Evolutionary conservation across 2,113 vertebrate genomes (phyloP).

Genomic region (Sclerurus mexicanus): DNA sequence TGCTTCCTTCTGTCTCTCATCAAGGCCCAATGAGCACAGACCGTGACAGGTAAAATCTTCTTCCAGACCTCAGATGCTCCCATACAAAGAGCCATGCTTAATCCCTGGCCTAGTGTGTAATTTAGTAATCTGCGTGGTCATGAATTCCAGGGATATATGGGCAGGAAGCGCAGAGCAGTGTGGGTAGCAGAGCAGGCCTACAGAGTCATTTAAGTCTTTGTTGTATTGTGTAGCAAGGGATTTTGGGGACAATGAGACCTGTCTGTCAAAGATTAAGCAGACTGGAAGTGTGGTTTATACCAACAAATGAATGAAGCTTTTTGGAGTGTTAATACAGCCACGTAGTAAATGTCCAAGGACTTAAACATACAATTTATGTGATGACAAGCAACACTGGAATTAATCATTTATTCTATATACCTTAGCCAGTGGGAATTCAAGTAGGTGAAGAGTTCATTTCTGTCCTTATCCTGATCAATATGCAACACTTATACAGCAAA

Average conservation of each 20-base stretch:
- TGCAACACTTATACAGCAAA: not conserved
- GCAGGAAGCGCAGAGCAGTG: slow-evolving; percentile 86
- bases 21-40: slow-evolving; percentile 81
- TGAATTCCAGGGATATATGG: slow-evolving; percentile 83
- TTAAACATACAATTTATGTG: slow-evolving; percentile 75
- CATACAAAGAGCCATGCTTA: slow-evolving; percentile 82
- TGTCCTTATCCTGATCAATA: not conserved
- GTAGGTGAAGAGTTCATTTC: slow-evolving; percentile 66
- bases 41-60: slow-evolving; percentile 88
- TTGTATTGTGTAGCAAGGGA: slow-evolving; percentile 85
- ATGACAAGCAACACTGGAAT: slow-evolving; percentile 70
- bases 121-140: slow-evolving; percentile 89
- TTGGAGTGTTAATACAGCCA: slow-evolving; percentile 72
- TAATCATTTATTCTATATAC: slow-evolving; percentile 71
- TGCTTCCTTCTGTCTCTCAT: slow-evolving; percentile 77
- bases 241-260: slow-evolving; percentile 86
- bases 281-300: slow-evolving; percentile 82
- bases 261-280: slow-evolving; percentile 89
- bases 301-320: slow-evolving; percentile 75
- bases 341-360: slow-evolving; percentile 64
- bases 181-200: slow-evolving; percentile 69
- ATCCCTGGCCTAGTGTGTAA: slow-evolving; percentile 79
- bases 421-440: slow-evolving; percentile 65
- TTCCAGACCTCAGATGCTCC: slow-evolving; percentile 76
- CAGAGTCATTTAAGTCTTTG: slow-evolving; percentile 81